Conservation (phyloP, 2,113 vertebrate species). For the Sminthopsis crassicaudata region DNA sequence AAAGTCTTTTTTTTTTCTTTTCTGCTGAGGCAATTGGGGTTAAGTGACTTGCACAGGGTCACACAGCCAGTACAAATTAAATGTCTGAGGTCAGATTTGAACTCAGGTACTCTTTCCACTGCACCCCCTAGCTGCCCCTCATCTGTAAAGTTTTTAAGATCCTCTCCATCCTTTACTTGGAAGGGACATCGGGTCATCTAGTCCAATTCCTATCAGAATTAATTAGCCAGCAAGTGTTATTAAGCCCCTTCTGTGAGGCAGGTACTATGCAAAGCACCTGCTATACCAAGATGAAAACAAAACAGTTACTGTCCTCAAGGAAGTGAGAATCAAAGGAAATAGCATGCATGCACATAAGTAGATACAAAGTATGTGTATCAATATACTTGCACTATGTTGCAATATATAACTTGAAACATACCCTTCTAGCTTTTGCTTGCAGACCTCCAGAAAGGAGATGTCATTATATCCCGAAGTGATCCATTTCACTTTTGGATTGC, state of each 20-base stretch:
- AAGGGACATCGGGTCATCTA: neutral
- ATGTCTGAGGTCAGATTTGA: no score
- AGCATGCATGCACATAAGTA: neutral
- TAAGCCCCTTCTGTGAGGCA: neutral
- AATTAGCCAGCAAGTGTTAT: neutral
- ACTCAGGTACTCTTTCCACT: no score
- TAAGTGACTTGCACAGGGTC: no score
- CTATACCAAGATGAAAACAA: neutral
- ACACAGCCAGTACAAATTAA: no score
- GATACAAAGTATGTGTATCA: neutral
- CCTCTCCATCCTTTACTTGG: constrained; percentile 25
- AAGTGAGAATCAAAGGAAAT: neutral
- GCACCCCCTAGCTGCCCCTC: neutral
- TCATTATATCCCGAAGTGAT: neutral
- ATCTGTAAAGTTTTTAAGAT: constrained; percentile 4
- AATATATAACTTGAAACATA: neutral
- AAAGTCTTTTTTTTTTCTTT: neutral
- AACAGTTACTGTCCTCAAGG: neutral
- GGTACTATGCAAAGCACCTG: neutral
- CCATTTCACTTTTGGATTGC: neutral
- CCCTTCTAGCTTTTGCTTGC: neutral
- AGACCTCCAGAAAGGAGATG: neutral
- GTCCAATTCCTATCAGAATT: neutral
- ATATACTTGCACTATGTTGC: no score
- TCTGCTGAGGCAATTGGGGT: no score